A percentile compares a stretch with the other conserved stretches of the same genome.
Conservation (phyloP, 2,888 invertebrate species). For the Holacanthella duospinosa region DNA sequence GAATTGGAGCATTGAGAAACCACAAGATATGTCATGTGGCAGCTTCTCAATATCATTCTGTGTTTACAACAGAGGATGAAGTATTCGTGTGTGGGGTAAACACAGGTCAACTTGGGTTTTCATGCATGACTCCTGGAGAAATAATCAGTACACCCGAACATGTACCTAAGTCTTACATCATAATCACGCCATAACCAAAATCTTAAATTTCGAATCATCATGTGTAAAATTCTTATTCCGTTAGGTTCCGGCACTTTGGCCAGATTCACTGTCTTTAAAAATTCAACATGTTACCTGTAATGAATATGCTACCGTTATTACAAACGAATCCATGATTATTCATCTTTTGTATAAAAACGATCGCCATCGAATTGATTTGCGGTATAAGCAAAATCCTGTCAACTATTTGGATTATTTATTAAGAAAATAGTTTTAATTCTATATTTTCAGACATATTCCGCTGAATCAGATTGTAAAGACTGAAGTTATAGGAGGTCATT, state of each 20-base stretch:
- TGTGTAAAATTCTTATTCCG: too few species aligned
- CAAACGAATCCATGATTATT: neutral
- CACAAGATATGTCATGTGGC: neutral
- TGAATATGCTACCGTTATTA: neutral
- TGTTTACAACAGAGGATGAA: neutral
- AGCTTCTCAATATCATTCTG: neutral
- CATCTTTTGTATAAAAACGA: neutral
- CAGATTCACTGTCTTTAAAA: too few species aligned
- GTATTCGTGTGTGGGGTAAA: neutral
- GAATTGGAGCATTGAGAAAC: neutral
- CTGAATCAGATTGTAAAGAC: neutral
- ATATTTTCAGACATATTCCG: neutral
- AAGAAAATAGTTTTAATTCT: neutral
- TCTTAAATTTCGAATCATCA: too few species aligned
- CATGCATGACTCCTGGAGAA: neutral
- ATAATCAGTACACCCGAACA: neutral
- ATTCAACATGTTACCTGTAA: neutral
- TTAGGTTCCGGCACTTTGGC: too few species aligned
- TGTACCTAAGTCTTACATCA: neutral
- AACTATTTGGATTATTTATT: neutral
- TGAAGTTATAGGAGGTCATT: neutral
- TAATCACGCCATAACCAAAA: too few species aligned
- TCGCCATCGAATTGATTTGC: neutral
- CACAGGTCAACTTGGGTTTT: neutral
- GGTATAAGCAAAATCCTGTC: neutral